These are phyloP conservation scores for Sylvia borin DNA, from an alignment of 2,797 vertebrate species.

Conservation along the genomic window DNA sequence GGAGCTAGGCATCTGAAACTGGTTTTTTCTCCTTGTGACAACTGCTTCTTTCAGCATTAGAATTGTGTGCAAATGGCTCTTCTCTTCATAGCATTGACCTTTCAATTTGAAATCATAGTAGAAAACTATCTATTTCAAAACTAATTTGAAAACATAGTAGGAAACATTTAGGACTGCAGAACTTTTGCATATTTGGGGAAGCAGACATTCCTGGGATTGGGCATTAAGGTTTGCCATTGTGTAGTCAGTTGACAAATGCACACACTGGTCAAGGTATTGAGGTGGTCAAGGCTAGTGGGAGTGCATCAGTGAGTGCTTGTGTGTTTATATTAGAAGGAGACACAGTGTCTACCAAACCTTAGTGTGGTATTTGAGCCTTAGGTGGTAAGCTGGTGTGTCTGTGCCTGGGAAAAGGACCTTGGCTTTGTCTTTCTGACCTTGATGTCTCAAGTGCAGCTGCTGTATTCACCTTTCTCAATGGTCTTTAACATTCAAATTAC, in stretches of 20 bases:
- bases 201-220: not conserved
- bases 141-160: not conserved
- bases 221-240: not conserved
- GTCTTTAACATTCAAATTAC: not conserved
- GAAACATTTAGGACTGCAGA: not conserved
- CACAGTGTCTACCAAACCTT: not conserved
- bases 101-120: not conserved
- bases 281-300: not conserved
- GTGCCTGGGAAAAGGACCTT: not conserved
- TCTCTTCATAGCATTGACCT: not conserved
- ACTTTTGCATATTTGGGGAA: not conserved
- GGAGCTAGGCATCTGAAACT: not conserved
- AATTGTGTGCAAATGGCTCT: not conserved
- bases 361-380: not conserved
- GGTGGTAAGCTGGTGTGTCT: not conserved
- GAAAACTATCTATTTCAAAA: no score
- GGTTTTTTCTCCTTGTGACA: not conserved
- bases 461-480: not conserved
- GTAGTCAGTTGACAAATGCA: not conserved
- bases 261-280: not conserved
- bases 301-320: not conserved
- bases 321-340: not conserved
- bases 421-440: not conserved
- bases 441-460: not conserved
- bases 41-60: not conserved